These are phyloP conservation scores for Chaetorhynchus papuensis DNA, from an alignment of 2,113 vertebrate species.

Conservation along the genomic window DNA sequence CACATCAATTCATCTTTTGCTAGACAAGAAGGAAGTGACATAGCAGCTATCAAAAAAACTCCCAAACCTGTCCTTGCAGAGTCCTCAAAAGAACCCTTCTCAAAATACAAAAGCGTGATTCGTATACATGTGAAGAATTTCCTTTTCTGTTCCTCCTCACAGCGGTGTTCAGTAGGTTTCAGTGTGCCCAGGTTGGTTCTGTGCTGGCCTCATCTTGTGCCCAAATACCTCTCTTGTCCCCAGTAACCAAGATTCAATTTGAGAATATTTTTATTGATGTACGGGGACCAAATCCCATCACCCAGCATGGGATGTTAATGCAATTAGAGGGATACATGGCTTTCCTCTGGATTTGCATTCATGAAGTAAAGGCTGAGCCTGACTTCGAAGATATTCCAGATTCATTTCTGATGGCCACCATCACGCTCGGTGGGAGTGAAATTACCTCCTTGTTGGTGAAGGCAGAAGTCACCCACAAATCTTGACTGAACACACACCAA, in stretches of 20 bases:
- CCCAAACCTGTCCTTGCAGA: background rate
- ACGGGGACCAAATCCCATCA: background rate
- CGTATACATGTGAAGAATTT: background rate
- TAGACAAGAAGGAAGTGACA: slow-evolving; percentile 48
- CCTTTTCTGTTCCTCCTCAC: background rate
- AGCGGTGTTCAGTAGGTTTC: background rate
- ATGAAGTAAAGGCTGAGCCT: background rate
- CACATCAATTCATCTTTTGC: background rate
- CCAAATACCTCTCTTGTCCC: background rate
- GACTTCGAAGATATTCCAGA: background rate
- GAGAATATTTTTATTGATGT: background rate
- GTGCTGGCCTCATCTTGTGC: background rate
- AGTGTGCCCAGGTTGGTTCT: background rate
- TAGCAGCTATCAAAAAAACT: slow-evolving; percentile 2
- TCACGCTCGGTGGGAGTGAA: rapidly evolving
- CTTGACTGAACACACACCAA: background rate
- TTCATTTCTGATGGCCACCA: background rate
- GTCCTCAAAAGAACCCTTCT: slow-evolving; percentile 36
- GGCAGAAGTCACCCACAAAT: background rate
- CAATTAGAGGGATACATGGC: background rate
- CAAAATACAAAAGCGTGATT: background rate
- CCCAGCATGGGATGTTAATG: background rate
- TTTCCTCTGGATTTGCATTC: background rate
- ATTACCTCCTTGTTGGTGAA: background rate
- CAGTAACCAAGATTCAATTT: background rate